Base-by-base conservation (phyloP, 2,113 vertebrate genomes). In the Marmota monax region DNA sequence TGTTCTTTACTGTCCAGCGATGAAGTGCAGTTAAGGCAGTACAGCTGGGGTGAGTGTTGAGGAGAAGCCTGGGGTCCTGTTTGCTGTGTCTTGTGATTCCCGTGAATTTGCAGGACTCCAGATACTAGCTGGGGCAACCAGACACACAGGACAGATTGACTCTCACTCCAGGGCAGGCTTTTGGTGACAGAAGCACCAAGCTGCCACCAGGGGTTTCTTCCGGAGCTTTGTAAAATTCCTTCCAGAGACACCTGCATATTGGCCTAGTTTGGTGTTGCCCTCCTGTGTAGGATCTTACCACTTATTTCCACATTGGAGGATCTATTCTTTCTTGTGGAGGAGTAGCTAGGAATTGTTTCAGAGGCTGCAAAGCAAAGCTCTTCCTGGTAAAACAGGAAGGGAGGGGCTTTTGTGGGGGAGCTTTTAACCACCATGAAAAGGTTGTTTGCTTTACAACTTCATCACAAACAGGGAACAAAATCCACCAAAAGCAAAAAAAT, bases 401-500 rank as follows among this genome's bases (percentile, higher is more conserved):
- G 95, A 96, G 61, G 18, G 13, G 22, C 29, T 51, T 95, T 73
- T 32, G n/a, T 39, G 16, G 42, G 61, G 45, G 37, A 56, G 45
- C 58, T 94, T 92, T 82, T 42, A 80, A 58, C 61, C 29, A 17
- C 3, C 14, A 79, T 70, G 27, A 14, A 95, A 97, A 67, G 37
- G 18, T 80, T 92, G 82, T 88, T 94, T 92, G 97, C 89, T 93
- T 77, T 87, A 32, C 53, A 89, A 29, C 82, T 93, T 72, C 84
- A 80, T 93, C 65, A 45, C 53, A 85, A 94, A 83, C 37, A 85
- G 84, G 92, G 39, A 82, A 76, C 27, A 88, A 92, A 93, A 45
- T 32, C 39, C 18, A 85, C 65, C 48, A n/a, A 14, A 86, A 77
- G 86, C 77, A 92, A 94, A 58, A 51, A 95, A 85, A 63, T 83